phyloP scores from a whole-genome alignment of 2,113 vertebrate genomes.

The Strix aluco region DNA sequence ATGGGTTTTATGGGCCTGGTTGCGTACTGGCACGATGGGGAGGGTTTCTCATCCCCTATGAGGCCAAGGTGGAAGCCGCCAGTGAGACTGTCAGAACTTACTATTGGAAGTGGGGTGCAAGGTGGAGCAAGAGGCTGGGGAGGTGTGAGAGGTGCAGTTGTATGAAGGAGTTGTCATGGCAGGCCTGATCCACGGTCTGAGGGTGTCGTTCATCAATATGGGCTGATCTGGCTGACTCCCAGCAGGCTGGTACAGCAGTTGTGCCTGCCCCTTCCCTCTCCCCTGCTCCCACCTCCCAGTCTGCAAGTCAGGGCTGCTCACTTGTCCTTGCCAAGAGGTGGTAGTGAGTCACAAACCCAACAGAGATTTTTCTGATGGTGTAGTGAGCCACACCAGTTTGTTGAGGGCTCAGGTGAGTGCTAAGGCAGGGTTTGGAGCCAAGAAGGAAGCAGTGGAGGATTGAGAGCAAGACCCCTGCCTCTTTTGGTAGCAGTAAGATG shows the following conservation, averaged over 20 bases:
- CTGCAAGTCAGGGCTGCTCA: neutral
- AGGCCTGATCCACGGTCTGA: neutral
- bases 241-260: rapidly evolving
- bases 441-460: neutral
- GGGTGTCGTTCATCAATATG: neutral
- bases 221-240: neutral
- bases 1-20: neutral
- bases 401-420: rapidly evolving
- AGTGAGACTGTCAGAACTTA: neutral
- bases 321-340: rapidly evolving
- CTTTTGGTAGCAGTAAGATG: neutral
- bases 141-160: neutral
- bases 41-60: rapidly evolving
- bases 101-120: neutral
- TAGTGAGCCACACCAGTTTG: neutral
- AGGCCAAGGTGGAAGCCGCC: neutral
- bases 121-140: neutral
- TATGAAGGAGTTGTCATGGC: neutral
- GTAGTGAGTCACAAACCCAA: neutral
- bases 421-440: neutral
- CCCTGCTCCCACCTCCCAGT: neutral
- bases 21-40: rapidly evolving
- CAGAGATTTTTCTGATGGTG: neutral
- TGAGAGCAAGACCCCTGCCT: neutral
- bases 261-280: neutral